phyloP scores from a whole-genome alignment of 2,113 vertebrate genomes.

The Barnardius zonarius region DNA sequence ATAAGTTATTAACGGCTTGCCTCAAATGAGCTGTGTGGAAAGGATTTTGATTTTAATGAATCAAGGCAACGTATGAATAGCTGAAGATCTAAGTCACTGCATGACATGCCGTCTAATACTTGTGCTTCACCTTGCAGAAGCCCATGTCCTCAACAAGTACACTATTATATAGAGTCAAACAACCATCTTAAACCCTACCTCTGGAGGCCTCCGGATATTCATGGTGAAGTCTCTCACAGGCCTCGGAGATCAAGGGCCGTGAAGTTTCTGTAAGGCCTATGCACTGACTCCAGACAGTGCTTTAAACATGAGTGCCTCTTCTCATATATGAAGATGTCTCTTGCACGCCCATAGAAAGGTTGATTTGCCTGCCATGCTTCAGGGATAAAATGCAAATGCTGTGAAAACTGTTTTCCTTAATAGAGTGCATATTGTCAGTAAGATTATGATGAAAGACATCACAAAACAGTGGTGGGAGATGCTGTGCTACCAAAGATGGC shows the following conservation, averaged over 20 bases:
- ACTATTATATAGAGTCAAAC: rapidly evolving
- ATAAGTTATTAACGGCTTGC: neutral
- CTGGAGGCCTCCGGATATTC: neutral
- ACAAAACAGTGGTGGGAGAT: neutral
- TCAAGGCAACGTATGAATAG: neutral
- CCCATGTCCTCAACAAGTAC: neutral
- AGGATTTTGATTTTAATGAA: neutral
- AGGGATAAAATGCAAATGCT: neutral
- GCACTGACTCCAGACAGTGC: neutral
- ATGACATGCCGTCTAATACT: neutral
- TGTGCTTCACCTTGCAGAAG: neutral
- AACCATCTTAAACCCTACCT: neutral
- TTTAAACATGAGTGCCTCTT: neutral
- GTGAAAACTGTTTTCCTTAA: neutral
- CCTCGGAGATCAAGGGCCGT: neutral
- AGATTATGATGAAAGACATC: neutral
- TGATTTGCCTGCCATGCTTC: neutral
- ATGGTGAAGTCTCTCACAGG: neutral
- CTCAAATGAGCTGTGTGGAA: neutral
- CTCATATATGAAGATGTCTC: neutral
- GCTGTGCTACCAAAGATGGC: neutral
- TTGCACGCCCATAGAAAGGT: neutral
- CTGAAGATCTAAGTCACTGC: neutral
- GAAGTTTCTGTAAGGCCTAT: neutral
- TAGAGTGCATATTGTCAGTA: neutral